These are phyloP conservation scores for Diplodus puntazzo DNA, from an alignment of 2,797 vertebrate species.

Conservation along the genomic window DNA sequence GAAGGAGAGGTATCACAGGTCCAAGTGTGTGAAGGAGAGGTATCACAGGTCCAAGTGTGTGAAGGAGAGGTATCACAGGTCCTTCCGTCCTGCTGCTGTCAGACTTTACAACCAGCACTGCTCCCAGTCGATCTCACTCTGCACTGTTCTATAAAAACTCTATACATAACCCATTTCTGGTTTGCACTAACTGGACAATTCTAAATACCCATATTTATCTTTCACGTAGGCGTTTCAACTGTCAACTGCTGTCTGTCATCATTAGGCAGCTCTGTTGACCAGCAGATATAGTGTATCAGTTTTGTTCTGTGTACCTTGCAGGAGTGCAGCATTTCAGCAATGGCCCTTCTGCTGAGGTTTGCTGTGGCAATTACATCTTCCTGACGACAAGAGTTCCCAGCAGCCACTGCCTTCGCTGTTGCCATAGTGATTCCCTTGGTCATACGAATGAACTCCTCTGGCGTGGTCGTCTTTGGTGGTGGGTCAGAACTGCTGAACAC, in stretches of 20 bases:
- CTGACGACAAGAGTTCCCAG: slow-evolving; percentile 97
- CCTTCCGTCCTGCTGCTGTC: too few species aligned
- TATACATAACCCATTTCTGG: too few species aligned
- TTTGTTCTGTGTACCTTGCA: slow-evolving; percentile 87
- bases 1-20: too few species aligned
- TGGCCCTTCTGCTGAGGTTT: slow-evolving; percentile 95
- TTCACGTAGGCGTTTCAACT: background rate
- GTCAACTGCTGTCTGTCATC: background rate
- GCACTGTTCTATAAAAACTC: too few species aligned
- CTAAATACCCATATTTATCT: too few species aligned
- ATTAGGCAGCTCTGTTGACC: background rate
- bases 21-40: too few species aligned
- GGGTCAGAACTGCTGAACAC: slow-evolving; percentile 93
- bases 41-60: too few species aligned
- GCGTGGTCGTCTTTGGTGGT: slow-evolving; percentile 92
- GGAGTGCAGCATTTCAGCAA: slow-evolving; percentile 96
- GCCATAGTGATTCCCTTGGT: slow-evolving; percentile 99
- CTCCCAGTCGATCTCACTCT: too few species aligned
- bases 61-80: too few species aligned
- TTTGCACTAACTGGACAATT: too few species aligned
- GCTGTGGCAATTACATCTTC: slow-evolving; percentile 97
- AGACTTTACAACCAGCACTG: too few species aligned
- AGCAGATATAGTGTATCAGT: background rate
- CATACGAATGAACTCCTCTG: slow-evolving; percentile 98
- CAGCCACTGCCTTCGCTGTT: slow-evolving; percentile 97